Percentiles rank a stretch among this genome's conserved stretches.
phyloP scores from a whole-genome alignment of 2,797 vertebrate genomes.

The Aeoliscus strigatus region DNA sequence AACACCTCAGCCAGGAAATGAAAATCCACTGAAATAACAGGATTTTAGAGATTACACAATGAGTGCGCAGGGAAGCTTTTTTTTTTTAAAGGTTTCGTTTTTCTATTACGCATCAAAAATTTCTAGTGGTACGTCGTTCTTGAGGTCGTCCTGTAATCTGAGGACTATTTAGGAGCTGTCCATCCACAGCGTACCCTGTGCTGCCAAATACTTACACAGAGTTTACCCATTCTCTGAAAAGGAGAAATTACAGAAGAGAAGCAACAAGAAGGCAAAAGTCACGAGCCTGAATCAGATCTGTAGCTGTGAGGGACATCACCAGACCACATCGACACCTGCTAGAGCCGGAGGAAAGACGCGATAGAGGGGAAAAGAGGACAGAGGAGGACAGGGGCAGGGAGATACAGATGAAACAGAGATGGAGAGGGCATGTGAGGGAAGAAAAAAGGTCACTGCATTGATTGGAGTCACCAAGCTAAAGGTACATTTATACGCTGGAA shows the following conservation, averaged over 20 bases:
- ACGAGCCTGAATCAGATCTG: slow-evolving; percentile 22
- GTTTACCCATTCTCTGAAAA: not conserved
- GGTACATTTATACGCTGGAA: slow-evolving; percentile 10
- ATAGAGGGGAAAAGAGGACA: slow-evolving; percentile 9
- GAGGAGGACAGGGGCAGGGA: slow-evolving; percentile 9
- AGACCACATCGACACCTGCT: slow-evolving; percentile 20
- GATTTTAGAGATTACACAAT: slow-evolving; percentile 42
- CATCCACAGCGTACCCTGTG: not conserved
- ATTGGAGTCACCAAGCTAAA: slow-evolving; percentile 15
- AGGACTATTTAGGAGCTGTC: no score
- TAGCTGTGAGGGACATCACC: slow-evolving; percentile 22
- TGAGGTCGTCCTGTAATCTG: slow-evolving; percentile 2
- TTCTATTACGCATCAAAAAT: slow-evolving; percentile 1
- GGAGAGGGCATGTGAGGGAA: slow-evolving; percentile 9
- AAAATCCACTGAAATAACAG: slow-evolving; percentile 51
- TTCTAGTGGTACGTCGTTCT: no score
- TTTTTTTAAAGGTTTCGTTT: slow-evolving; percentile 4
- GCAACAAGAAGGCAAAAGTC: slow-evolving; percentile 5
- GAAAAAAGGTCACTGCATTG: slow-evolving; percentile 39
- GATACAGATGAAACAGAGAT: slow-evolving; percentile 6
- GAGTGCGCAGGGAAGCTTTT: slow-evolving; percentile 7
- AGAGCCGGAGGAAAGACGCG: slow-evolving; percentile 9
- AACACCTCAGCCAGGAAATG: slow-evolving; percentile 47
- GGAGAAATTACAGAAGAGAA: not conserved
- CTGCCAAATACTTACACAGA: slow-evolving; percentile 1